These are phyloP conservation scores for Euura saliciscinereae DNA, from an alignment of 1,140 invertebrate species.

Conservation along the genomic window DNA sequence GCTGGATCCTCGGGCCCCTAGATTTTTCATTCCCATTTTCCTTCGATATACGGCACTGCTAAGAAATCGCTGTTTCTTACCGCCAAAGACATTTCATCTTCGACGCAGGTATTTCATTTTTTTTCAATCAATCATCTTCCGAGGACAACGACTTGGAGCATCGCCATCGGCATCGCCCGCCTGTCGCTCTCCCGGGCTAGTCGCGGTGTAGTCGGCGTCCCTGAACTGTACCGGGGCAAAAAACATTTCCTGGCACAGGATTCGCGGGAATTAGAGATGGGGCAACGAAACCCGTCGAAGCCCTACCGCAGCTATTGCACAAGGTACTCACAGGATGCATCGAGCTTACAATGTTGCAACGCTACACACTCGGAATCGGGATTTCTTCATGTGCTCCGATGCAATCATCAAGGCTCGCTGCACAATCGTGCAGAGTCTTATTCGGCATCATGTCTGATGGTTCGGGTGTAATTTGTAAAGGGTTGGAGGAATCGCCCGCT, in stretches of 20 bases:
- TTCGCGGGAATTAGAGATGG: not conserved
- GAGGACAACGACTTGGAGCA: not conserved
- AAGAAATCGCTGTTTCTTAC: too few relatives aligned
- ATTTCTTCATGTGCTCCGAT: too few relatives aligned
- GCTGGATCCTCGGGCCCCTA: too few relatives aligned
- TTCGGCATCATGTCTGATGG: too few relatives aligned
- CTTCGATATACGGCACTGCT: too few relatives aligned
- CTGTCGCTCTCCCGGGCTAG: not conserved
- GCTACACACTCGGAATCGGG: not conserved
- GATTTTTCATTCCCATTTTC: too few relatives aligned
- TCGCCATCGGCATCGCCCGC: not conserved
- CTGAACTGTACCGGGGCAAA: not conserved
- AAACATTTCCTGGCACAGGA: conserved; percentile 4
- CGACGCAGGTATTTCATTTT: not conserved
- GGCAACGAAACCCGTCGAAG: not conserved
- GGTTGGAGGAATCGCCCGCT: too few relatives aligned
- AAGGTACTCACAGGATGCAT: too few relatives aligned
- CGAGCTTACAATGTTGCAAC: not conserved
- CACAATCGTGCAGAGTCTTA: too few relatives aligned
- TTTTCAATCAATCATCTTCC: not conserved
- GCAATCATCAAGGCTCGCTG: too few relatives aligned
- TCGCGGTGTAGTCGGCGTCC: not conserved
- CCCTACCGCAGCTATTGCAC: not conserved
- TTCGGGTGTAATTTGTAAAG: too few relatives aligned
- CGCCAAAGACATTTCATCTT: not conserved